phyloP scores from a whole-genome alignment of 2,113 vertebrate species.

The Oostethus manadensis region DNA sequence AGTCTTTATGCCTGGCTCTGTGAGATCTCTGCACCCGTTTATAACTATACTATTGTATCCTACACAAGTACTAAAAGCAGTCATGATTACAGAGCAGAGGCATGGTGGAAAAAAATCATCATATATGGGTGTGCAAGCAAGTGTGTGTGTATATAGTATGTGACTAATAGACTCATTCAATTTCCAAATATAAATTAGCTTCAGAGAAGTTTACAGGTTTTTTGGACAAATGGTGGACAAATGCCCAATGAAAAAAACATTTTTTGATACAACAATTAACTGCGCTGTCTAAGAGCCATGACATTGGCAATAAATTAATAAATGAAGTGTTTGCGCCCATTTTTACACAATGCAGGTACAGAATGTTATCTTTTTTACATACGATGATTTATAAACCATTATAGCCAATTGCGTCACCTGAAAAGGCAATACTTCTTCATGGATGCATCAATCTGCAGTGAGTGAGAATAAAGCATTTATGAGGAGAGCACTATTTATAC shows the following conservation, averaged over 20 bases:
- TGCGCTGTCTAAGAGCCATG: neutral
- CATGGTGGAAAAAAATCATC: no score
- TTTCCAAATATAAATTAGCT: neutral
- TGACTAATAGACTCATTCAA: neutral
- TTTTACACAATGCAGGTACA: neutral
- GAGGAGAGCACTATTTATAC: constrained; percentile 15
- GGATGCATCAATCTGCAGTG: constrained; percentile 22
- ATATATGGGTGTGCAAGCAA: no score
- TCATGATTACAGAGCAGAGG: no score
- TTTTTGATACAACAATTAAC: neutral
- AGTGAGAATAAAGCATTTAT: neutral
- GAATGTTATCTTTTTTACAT: neutral
- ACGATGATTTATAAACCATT: neutral
- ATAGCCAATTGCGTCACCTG: neutral
- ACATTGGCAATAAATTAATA: neutral
- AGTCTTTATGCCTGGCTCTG: no score
- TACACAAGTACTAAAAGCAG: no score
- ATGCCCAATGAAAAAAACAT: neutral
- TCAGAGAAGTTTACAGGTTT: neutral
- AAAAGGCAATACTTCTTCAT: constrained; percentile 1
- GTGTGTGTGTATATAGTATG: no score
- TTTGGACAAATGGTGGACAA: neutral
- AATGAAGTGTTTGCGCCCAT: neutral
- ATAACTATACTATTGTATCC: no score
- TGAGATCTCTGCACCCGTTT: no score